phyloP scores from a whole-genome alignment of 1,140 invertebrate genomes.

The Drosophila busckii region DNA sequence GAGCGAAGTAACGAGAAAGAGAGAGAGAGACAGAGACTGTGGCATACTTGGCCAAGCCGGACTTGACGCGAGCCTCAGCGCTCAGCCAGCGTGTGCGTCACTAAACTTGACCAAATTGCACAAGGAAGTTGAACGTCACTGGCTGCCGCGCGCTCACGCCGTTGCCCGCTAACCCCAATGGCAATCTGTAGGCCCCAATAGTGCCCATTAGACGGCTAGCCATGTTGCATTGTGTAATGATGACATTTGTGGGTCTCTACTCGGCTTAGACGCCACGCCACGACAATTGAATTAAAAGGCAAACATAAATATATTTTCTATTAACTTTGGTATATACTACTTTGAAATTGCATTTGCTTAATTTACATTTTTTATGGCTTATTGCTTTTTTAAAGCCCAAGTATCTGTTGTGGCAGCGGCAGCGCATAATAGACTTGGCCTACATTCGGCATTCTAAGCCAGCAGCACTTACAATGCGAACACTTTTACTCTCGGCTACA shows the following conservation, averaged over 20 bases:
- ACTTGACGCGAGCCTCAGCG: slow-evolving; percentile 41
- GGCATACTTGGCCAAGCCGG: slow-evolving; percentile 53
- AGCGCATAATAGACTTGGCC: slow-evolving; percentile 65
- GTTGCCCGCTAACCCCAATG: slow-evolving; percentile 33
- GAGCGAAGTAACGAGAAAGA: background rate
- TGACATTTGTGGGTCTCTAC: slow-evolving; percentile 44
- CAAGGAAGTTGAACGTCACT: slow-evolving; percentile 49
- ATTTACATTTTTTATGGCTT: no score
- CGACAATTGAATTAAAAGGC: no score
- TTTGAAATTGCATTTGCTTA: no score
- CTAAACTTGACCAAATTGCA: slow-evolving; percentile 74
- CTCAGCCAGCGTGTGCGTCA: slow-evolving; percentile 59
- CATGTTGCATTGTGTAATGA: slow-evolving; percentile 34
- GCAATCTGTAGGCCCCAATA: background rate
- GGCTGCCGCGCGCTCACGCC: slow-evolving; percentile 3
- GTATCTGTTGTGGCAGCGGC: no score
- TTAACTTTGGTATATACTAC: no score
- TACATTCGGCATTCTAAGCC: slow-evolving; percentile 56
- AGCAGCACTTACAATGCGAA: slow-evolving; percentile 50
- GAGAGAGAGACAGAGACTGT: slow-evolving; percentile 5
- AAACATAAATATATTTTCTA: no score
- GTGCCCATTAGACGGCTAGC: slow-evolving; percentile 33
- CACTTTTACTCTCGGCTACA: slow-evolving; percentile 66
- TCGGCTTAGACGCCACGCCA: no score
- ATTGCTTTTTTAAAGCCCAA: no score